Conservation (phyloP, 2,113 vertebrate genomes). For the Procapra przewalskii region DNA sequence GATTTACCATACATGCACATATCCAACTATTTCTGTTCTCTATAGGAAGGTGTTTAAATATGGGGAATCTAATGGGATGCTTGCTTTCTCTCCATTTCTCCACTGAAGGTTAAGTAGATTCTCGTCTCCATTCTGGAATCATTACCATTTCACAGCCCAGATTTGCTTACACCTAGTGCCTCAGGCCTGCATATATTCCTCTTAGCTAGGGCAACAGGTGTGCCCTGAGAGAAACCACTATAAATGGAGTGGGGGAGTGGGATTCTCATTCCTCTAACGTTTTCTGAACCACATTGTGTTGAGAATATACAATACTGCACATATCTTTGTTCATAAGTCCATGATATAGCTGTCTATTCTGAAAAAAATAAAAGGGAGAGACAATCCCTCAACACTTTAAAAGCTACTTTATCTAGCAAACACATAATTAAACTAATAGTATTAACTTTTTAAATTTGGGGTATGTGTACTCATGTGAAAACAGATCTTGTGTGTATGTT, state of each 20-base stretch:
- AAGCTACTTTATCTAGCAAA: neutral
- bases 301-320: neutral
- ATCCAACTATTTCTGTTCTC: neutral
- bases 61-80: neutral
- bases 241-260: rapidly evolving
- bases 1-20: neutral
- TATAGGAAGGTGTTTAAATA: neutral
- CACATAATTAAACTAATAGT: neutral
- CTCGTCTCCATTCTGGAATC: rapidly evolving
- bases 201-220: neutral
- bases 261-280: rapidly evolving
- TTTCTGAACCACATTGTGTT: neutral
- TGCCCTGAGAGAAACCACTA: rapidly evolving
- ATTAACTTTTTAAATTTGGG: neutral
- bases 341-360: neutral
- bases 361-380: neutral
- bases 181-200: rapidly evolving
- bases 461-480: neutral
- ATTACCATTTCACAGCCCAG: neutral
- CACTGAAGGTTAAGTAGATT: neutral
- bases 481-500: neutral
- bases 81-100: neutral
- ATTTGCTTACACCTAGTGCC: neutral
- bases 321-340: neutral
- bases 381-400: neutral